Conservation (phyloP, 2,797 vertebrate genomes). For the Falco peregrinus region DNA sequence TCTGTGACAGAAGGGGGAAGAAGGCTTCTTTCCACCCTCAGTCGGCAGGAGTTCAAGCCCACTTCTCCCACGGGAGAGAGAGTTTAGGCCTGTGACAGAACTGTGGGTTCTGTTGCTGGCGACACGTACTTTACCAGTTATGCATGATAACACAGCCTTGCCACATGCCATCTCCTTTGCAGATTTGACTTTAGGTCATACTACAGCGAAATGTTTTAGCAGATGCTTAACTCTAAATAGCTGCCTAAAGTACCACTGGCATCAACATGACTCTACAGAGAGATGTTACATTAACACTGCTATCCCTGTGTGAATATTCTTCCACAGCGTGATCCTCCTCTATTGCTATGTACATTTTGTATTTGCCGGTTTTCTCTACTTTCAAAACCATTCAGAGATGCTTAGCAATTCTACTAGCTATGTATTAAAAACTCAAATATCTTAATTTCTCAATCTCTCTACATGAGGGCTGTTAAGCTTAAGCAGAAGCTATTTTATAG, state of each 20-base stretch:
- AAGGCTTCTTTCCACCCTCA: not conserved
- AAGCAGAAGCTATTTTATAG: not conserved
- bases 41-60: not conserved
- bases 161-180: not conserved
- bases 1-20: not conserved
- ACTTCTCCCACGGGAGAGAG: not conserved
- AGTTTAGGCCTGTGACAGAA: not conserved
- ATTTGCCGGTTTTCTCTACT: not conserved
- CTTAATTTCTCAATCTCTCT: not conserved
- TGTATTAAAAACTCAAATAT: not conserved
- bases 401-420: not conserved
- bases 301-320: not conserved
- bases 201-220: not conserved
- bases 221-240: not conserved
- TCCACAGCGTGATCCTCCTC: not conserved
- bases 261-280: not conserved
- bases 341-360: not conserved
- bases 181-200: not conserved
- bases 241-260: not conserved
- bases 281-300: not conserved
- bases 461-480: not conserved
- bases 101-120: not conserved
- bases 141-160: not conserved
- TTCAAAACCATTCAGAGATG: not conserved
- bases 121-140: not conserved